These are phyloP conservation scores for Pseudorhiza aurosa DNA, from an alignment of 30 jellyfish, hydroid and myxozoan species.

Conservation along the genomic window DNA sequence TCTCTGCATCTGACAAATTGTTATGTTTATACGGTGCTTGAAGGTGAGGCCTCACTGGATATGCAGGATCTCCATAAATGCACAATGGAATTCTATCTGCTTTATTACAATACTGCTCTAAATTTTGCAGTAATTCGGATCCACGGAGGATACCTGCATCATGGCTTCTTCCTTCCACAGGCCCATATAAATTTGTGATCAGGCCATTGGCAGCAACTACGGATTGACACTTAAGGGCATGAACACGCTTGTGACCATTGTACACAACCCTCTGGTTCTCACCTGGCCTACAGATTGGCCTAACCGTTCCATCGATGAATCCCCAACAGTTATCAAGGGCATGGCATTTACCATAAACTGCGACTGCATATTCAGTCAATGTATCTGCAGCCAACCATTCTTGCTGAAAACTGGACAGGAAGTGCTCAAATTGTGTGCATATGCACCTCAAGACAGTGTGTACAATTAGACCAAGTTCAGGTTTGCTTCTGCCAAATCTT, in stretches of 20 bases:
- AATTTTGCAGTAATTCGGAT: slow-evolving; percentile 34
- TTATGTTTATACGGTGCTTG: slow-evolving; percentile 55
- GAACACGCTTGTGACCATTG: slow-evolving; percentile 81
- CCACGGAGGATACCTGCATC: slow-evolving; percentile 43
- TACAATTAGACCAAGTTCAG: slow-evolving; percentile 66
- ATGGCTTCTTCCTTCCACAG: slow-evolving; percentile 50
- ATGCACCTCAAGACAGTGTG: slow-evolving; percentile 46
- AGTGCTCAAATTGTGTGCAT: slow-evolving; percentile 6
- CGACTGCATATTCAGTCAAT: slow-evolving; percentile 48
- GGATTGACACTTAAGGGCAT: slow-evolving; percentile 71
- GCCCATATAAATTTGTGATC: neutral
- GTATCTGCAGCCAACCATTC: slow-evolving; percentile 57
- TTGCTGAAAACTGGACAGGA: slow-evolving; percentile 50
- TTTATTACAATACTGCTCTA: slow-evolving; percentile 29
- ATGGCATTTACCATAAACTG: slow-evolving; percentile 28
- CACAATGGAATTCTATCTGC: slow-evolving; percentile 56
- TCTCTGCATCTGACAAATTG: slow-evolving; percentile 39
- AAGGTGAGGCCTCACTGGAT: slow-evolving; percentile 55
- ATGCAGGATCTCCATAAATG: slow-evolving; percentile 72
- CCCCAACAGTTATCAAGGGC: slow-evolving; percentile 68
- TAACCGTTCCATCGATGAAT: slow-evolving; percentile 75
- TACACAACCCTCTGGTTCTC: slow-evolving; percentile 60
- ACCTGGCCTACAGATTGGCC: slow-evolving; percentile 81
- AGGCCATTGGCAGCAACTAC: slow-evolving; percentile 81
- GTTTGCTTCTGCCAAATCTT: slow-evolving; percentile 56